Evolutionary conservation across 2,113 vertebrate genomes (phyloP), one percentile per base, ranked within the genome.

Genomic region (Cardinalis cardinalis): DNA sequence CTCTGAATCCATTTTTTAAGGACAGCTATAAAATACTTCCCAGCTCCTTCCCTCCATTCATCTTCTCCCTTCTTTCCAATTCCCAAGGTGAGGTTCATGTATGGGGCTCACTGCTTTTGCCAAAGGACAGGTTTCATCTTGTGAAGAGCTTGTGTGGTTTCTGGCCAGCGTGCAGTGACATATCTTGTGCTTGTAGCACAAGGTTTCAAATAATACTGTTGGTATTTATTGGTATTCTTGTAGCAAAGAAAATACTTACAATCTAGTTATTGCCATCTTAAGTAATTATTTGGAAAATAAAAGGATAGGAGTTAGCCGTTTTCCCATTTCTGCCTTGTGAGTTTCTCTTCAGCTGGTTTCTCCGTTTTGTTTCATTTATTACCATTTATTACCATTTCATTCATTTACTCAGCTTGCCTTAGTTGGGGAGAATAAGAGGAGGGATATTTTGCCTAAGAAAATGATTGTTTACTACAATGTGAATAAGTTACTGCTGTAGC

Each of bases 11-110:
- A 7, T 26, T 26, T 14, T 20, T 71, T 38, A 65, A 73, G n/a
- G n/a, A 21, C 40, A 55, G 9, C 21, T 48, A 3, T 60, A 8
- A 55, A 88, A 59, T 68, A 25, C 8, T 43, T 58, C 10, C 12
- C 18, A 14, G 3, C 53, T 70, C 8, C 17, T 61, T 73, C 13
- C 9, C 4, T 63, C 25, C 0, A 0, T 46, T 63, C 0, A 2
- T 78, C 20, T 85, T 29, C 10, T 2, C 29, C 53, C 55, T 15
- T 48, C 13, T 73, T 83, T 29, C 8, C 15, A 29, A 8, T 40
- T 78, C 56, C 18, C 11, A 15, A 41, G 7, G 28, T 44, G 53
- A 48, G 7, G 6, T 48, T 91, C 24, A 6, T 16, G 3, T 13
- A 4, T 11, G 34, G 28, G 8, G 14, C 17, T 87, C 10, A 1